A percentile compares a stretch with the other conserved stretches of the same genome.
Conservation (phyloP, 2,888 invertebrate species). For the Lysandra bellargus region DNA sequence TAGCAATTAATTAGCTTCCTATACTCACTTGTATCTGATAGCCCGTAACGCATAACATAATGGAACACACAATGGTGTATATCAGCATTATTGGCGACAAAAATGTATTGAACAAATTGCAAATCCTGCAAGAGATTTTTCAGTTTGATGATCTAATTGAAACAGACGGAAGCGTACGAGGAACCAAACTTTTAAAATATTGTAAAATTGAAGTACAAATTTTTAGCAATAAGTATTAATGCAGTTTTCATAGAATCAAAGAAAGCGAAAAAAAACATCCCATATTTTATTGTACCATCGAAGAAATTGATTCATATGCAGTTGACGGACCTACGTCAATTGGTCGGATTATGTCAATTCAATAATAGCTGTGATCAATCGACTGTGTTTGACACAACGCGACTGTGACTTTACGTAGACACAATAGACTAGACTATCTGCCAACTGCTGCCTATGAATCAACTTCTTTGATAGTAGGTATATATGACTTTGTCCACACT, state of each 20-base stretch:
- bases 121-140: background rate
- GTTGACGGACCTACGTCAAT: too few relatives aligned
- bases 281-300: background rate
- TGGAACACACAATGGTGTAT: conserved; percentile 7
- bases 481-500: too few relatives aligned
- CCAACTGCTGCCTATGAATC: too few relatives aligned
- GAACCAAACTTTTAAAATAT: background rate
- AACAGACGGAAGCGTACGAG: background rate
- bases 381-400: too few relatives aligned
- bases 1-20: background rate
- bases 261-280: background rate
- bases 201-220: background rate
- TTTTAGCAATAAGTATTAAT: background rate
- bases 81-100: conserved; percentile 22
- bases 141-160: background rate
- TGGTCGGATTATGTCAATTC: too few relatives aligned
- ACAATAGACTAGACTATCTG: too few relatives aligned
- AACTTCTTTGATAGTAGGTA: too few relatives aligned
- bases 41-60: conserved; percentile 10
- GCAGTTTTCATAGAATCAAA: background rate
- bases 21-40: conserved; percentile 26
- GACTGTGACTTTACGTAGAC: too few relatives aligned
- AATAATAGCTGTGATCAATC: too few relatives aligned
- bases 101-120: conserved; percentile 9
- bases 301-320: too few relatives aligned